phyloP scores from a whole-genome alignment of 2,113 vertebrate species.

The Mirounga angustirostris region DNA sequence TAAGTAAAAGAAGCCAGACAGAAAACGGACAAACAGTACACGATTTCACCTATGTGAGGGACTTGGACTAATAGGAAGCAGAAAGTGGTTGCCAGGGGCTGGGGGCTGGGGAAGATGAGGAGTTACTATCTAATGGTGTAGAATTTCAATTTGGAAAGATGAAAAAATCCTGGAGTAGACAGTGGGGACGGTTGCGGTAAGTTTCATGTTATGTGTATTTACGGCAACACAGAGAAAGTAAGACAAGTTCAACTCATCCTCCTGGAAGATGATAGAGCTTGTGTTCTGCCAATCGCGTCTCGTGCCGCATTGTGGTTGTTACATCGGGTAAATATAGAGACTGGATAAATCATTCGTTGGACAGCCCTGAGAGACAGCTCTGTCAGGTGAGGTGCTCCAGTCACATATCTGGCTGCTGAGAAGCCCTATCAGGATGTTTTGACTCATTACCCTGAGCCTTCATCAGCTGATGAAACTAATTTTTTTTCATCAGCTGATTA shows the following conservation, averaged over 20 bases:
- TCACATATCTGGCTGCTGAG: slow-evolving; percentile 70
- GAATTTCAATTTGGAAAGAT: not conserved
- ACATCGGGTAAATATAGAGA: not conserved
- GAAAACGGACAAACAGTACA: not conserved
- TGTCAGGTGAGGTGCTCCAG: slow-evolving; percentile 46
- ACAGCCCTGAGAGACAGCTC: slow-evolving; percentile 53
- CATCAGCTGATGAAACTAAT: slow-evolving; percentile 85
- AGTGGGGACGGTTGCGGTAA: rapidly evolving
- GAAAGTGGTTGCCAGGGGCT: not conserved
- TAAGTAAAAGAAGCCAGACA: not conserved
- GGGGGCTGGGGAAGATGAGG: not conserved
- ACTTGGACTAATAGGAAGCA: not conserved
- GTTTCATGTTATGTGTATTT: not conserved
- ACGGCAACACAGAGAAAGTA: not conserved
- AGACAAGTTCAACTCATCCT: not conserved
- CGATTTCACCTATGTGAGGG: not conserved
- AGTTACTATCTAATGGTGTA: not conserved
- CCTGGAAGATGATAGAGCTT: not conserved
- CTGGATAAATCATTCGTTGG: slow-evolving; percentile 57
- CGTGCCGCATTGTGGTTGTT: not conserved
- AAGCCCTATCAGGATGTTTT: slow-evolving; percentile 85
- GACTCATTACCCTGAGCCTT: slow-evolving; percentile 85
- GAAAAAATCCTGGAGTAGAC: not conserved
- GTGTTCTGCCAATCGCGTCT: not conserved
- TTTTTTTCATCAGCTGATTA: slow-evolving; percentile 87